phyloP scores from a whole-genome alignment of 2,888 invertebrate species.

The Platerodrilus igneus region DNA sequence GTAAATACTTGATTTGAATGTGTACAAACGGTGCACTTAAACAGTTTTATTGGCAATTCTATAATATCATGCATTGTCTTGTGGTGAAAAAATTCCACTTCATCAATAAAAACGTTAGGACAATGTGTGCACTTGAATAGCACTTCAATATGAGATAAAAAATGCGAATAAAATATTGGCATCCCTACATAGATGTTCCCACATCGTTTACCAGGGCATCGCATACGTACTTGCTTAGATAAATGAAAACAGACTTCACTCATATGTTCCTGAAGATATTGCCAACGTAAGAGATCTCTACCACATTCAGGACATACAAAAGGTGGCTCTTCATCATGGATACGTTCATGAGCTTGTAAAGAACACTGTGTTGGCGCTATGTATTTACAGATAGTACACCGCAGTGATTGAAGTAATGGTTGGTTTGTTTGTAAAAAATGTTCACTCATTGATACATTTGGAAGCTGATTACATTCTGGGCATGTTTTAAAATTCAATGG shows the following conservation, averaged over 20 bases:
- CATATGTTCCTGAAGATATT: slow-evolving; percentile 53
- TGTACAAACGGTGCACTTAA: slow-evolving; percentile 35
- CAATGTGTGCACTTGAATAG: slow-evolving; percentile 48
- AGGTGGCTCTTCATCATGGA: slow-evolving; percentile 56
- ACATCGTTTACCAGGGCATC: slow-evolving; percentile 42
- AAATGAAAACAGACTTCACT: slow-evolving; percentile 50
- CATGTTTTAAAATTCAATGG: too few relatives aligned
- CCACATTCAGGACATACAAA: slow-evolving; percentile 69
- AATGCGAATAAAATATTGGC: slow-evolving; percentile 49
- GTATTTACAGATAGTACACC: slow-evolving; percentile 39
- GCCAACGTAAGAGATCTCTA: slow-evolving; percentile 45
- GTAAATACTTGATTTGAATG: slow-evolving; percentile 22
- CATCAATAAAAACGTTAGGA: slow-evolving; percentile 46
- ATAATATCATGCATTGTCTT: slow-evolving; percentile 34
- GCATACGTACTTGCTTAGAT: slow-evolving; percentile 39
- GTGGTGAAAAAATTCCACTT: slow-evolving; percentile 46
- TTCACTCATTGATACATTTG: slow-evolving; percentile 26
- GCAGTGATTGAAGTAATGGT: slow-evolving; percentile 33
- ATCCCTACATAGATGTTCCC: slow-evolving; percentile 50
- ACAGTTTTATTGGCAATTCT: slow-evolving; percentile 21
- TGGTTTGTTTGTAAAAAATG: slow-evolving; percentile 39
- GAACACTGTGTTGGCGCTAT: slow-evolving; percentile 51
- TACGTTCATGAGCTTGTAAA: slow-evolving; percentile 53
- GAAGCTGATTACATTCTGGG: slow-evolving; percentile 35
- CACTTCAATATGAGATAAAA: slow-evolving; percentile 47